These are phyloP conservation scores for Rhimphoctona megacephalus DNA, from an alignment of 2,888 invertebrate genomes.

Conservation along the genomic window DNA sequence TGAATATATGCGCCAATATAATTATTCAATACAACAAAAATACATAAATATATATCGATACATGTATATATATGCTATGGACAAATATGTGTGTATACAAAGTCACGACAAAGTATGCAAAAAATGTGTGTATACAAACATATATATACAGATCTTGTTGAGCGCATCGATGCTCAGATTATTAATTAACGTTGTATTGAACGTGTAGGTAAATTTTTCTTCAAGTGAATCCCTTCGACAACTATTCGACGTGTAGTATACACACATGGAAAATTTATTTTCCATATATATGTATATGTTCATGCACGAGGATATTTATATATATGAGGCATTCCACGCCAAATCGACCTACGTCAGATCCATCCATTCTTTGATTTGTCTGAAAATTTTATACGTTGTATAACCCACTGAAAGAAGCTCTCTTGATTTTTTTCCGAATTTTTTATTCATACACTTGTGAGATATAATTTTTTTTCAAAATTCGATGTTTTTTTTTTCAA, in stretches of 20 bases:
- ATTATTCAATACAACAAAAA: conserved; percentile 34
- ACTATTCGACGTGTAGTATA: conserved; percentile 67
- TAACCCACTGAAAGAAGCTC: too few species aligned
- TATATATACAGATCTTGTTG: conserved; percentile 1
- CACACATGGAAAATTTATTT: conserved; percentile 65
- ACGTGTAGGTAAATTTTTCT: conserved; percentile 59
- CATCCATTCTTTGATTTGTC: too few species aligned
- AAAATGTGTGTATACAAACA: background rate
- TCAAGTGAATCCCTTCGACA: conserved; percentile 45
- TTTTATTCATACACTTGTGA: too few species aligned
- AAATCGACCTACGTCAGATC: too few species aligned
- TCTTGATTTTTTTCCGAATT: too few species aligned
- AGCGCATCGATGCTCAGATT: conserved; percentile 57
- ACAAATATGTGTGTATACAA: background rate
- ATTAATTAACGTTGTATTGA: conserved; percentile 65
- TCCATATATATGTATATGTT: background rate
- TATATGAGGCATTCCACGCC: too few species aligned
- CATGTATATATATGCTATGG: background rate
- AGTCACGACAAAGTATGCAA: conserved; percentile 12
- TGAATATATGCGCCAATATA: conserved; percentile 28
- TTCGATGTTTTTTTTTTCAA: too few species aligned
- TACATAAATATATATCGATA: background rate
- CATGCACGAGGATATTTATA: background rate
- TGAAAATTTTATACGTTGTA: too few species aligned
- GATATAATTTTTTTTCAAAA: too few species aligned